Conservation (phyloP, 2,113 vertebrate species). For the Tetrax tetrax region DNA sequence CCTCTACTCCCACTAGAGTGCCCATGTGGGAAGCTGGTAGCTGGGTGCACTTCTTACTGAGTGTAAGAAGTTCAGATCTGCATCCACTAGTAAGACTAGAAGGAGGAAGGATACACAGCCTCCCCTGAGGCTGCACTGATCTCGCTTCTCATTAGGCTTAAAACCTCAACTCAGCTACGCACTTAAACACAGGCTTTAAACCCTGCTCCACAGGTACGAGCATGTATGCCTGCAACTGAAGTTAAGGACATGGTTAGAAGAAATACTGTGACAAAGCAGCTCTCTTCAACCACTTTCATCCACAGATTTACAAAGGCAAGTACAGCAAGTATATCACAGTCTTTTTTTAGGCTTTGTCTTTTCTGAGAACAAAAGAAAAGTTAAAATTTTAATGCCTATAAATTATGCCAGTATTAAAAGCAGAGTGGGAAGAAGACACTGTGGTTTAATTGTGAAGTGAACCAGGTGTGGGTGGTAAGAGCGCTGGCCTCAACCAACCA, state of each 20-base stretch:
- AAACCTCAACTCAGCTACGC: background rate
- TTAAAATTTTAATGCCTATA: background rate
- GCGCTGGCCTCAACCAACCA: background rate
- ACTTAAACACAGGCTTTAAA: background rate
- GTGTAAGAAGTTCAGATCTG: background rate
- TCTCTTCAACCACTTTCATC: background rate
- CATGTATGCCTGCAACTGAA: background rate
- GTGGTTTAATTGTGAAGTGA: background rate
- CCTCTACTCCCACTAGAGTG: background rate
- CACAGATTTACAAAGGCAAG: background rate
- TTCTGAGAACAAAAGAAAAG: background rate
- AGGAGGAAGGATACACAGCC: background rate
- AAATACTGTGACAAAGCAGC: background rate
- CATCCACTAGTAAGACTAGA: background rate
- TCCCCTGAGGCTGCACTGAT: background rate
- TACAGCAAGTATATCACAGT: background rate
- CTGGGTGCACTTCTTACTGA: background rate
- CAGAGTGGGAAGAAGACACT: slow-evolving; percentile 1
- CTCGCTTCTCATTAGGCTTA: background rate
- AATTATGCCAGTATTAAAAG: background rate
- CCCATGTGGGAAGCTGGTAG: background rate
- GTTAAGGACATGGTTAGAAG: background rate
- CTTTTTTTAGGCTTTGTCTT: background rate
- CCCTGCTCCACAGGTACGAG: background rate
- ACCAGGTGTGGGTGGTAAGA: background rate